Percentiles rank a stretch among this genome's conserved stretches.
Conservation (phyloP, 2,888 invertebrate species). For the Teleogryllus oceanicus region DNA sequence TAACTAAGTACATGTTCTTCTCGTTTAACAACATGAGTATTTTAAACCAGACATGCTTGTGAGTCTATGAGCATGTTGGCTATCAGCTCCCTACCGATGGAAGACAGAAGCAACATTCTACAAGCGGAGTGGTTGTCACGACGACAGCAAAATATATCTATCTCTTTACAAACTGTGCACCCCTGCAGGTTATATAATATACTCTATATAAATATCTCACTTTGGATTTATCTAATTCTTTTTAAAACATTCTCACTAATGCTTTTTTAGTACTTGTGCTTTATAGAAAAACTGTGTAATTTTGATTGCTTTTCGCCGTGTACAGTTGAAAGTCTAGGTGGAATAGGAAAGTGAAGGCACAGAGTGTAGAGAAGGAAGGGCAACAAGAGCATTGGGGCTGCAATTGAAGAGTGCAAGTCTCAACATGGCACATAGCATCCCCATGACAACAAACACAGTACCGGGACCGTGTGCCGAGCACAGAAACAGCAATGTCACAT, state of each 20-base stretch:
- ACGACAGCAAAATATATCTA: conserved; percentile 37
- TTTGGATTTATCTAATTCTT: conserved; percentile 34
- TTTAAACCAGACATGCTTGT: conserved; percentile 30
- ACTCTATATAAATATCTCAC: conserved; percentile 37
- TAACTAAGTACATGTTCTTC: conserved; percentile 33
- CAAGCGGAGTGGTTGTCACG: conserved; percentile 35
- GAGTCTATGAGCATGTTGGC: conserved; percentile 29
- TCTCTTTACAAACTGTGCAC: conserved; percentile 37
- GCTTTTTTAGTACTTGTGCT: conserved; percentile 37
- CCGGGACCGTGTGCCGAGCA: conserved; percentile 18
- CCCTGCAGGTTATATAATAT: conserved; percentile 31
- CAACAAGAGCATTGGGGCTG: conserved; percentile 32
- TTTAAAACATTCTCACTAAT: conserved; percentile 37
- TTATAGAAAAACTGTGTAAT: conserved; percentile 36
- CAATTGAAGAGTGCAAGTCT: conserved; percentile 23
- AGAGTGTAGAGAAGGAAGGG: conserved; percentile 34
- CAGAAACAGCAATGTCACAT: neutral
- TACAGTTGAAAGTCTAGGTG: conserved; percentile 31
- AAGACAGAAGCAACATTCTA: conserved; percentile 37
- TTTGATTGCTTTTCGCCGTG: conserved; percentile 38
- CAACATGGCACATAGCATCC: conserved; percentile 6
- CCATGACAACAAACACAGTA: conserved; percentile 2
- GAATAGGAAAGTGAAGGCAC: conserved; percentile 37
- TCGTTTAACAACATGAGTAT: conserved; percentile 34
- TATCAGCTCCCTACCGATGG: conserved; percentile 36